These are phyloP conservation scores for Hirundichthys speculiger DNA, from an alignment of 2,113 vertebrate genomes.

Conservation along the genomic window DNA sequence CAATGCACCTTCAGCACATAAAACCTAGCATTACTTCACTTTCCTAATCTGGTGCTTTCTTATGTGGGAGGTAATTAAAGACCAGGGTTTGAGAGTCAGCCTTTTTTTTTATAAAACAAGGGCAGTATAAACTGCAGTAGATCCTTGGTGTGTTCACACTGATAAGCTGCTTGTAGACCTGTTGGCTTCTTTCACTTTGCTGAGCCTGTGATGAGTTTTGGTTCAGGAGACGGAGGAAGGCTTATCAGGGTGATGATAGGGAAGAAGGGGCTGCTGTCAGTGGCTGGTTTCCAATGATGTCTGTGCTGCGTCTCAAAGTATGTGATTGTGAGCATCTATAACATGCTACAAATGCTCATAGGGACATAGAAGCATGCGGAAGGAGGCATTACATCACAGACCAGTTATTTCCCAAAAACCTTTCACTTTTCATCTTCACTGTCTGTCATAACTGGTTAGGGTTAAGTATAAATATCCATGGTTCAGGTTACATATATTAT, in stretches of 20 bases:
- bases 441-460: too few species aligned
- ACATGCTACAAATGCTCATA: too few species aligned
- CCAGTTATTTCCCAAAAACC: too few species aligned
- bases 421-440: too few species aligned
- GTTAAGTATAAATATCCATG: too few species aligned
- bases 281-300: constrained; percentile 29
- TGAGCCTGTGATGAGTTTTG: constrained; percentile 50
- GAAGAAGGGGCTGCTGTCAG: constrained; percentile 60
- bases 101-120: constrained; percentile 11
- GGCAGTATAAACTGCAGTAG: constrained; percentile 36
- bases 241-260: constrained; percentile 69
- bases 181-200: constrained; percentile 46
- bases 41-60: background rate
- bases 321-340: too few species aligned
- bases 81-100: background rate
- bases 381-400: too few species aligned
- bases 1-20: background rate
- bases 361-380: too few species aligned
- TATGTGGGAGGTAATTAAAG: background rate
- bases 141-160: constrained; percentile 46
- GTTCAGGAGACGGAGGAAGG: constrained; percentile 23
- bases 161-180: constrained; percentile 54
- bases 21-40: background rate
- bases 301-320: constrained; percentile 50
- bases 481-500: too few species aligned